These are phyloP conservation scores for Thunnus maccoyii DNA, from an alignment of 2,113 vertebrate genomes.

Conservation along the genomic window DNA sequence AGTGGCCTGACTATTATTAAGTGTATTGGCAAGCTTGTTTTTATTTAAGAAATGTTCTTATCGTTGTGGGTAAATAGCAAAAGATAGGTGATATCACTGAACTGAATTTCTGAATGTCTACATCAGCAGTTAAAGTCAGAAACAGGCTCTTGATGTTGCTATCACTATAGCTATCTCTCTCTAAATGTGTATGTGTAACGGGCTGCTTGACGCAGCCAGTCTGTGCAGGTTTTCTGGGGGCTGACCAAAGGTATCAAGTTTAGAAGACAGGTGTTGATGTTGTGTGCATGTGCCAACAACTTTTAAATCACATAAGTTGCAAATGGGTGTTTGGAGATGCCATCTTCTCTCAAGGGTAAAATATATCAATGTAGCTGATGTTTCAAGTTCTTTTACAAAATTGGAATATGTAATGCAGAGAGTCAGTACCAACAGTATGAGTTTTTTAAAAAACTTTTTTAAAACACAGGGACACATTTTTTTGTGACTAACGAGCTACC, in stretches of 20 bases:
- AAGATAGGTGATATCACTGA: neutral
- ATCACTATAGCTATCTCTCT: neutral
- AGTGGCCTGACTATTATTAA: neutral
- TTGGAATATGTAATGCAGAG: neutral
- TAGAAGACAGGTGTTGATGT: constrained; percentile 37
- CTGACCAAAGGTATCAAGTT: constrained; percentile 22
- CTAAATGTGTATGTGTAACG: neutral
- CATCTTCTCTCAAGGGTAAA: neutral
- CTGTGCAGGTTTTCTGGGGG: neutral
- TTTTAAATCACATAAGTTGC: constrained; percentile 1
- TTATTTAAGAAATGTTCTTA: neutral
- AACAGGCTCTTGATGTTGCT: neutral
- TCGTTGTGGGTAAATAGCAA: neutral
- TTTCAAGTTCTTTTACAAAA: constrained; percentile 3
- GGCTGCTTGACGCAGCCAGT: neutral
- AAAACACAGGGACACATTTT: neutral
- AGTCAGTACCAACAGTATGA: neutral
- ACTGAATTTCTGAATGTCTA: neutral
- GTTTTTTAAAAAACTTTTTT: neutral
- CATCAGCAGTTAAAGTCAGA: neutral
- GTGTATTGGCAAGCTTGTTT: neutral
- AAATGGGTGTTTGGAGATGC: constrained; percentile 10
- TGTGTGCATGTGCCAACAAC: constrained; percentile 10
- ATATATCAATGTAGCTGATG: neutral
- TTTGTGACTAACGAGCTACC: neutral